phyloP scores from a whole-genome alignment of 1,140 invertebrate species.

The Triops cancriformis region DNA sequence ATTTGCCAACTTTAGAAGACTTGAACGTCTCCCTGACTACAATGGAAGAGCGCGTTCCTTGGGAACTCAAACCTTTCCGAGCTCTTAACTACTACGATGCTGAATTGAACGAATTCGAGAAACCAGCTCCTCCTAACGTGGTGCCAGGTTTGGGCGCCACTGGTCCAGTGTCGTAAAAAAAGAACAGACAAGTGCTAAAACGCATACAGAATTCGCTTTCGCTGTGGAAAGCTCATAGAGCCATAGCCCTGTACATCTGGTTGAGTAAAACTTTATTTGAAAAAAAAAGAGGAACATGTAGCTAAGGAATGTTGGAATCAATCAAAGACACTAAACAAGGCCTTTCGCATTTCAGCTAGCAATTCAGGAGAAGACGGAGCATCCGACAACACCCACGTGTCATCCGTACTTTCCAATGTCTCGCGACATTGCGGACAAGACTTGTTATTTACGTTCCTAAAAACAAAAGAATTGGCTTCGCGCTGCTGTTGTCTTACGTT shows the following conservation, averaged over 20 bases:
- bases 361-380: background rate
- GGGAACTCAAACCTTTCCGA: conserved; percentile 59
- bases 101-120: conserved; percentile 62
- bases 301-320: background rate
- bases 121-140: conserved; percentile 50
- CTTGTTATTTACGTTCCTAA: background rate
- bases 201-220: background rate
- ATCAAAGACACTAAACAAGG: conserved; percentile 1
- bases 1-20: conserved; percentile 73
- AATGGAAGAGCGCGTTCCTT: conserved; percentile 67
- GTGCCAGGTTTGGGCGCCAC: conserved; percentile 22
- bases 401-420: background rate
- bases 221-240: background rate
- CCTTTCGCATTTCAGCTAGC: background rate
- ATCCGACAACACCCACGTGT: background rate
- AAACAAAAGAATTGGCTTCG: background rate
- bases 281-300: background rate
- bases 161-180: background rate
- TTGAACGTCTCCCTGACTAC: conserved; percentile 65
- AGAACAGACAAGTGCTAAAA: background rate
- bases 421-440: background rate
- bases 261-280: background rate
- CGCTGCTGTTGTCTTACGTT: background rate
- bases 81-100: conserved; percentile 60
- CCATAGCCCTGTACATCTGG: conserved; percentile 4